Evolutionary conservation across 2,888 invertebrate genomes (phyloP), one percentile per base, ranked within the genome.

Genomic region (Himalopsyche anomala): DNA sequence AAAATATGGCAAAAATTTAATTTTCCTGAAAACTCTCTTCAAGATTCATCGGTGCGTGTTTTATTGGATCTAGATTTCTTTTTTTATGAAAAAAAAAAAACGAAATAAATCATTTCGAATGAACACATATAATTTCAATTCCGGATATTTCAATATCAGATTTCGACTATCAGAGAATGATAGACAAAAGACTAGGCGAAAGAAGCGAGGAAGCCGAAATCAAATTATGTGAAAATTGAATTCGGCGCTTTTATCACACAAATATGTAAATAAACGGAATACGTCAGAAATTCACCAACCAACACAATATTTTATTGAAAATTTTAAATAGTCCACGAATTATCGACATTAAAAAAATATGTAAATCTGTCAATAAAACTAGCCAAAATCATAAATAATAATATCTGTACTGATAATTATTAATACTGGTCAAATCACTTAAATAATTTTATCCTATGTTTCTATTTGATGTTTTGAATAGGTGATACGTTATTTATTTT

Each of bases 141-240:
- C 5, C 9, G 40, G 45, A 28, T 40, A 28, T 79, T 81, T 82
- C 85, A 83, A 69, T 85, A 80, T 85, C 45, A n/a, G 15, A 45
- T 84, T 79, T 36, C 36, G 74, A 36, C 38, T 38, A 74, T 36
- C 36, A 36, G 69, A 28, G 36, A 5, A 69, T 69, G 69, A 69
- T 74, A 38, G 69, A 51, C 54, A 42, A 82, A 81, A 85, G 38
- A 81, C n/a, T 62, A 54, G 15, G 28, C n/a, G 6, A 80, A 51
- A 85, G 45, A 42, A 62, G 82, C 80, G 38, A 55, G 80, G 56
- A 55, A 80, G 28, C 83, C 54, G 62, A 79, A 85, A 85, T 85
- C 85, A 83, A 85, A 85, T 85, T 83, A 85, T 83, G 38, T 51
- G 40, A 4, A 56, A 83, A 85, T 85, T 51, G 85, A 85, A 85